Conservation (phyloP, 1,140 invertebrate species). For the Ceratitis capitata region DNA sequence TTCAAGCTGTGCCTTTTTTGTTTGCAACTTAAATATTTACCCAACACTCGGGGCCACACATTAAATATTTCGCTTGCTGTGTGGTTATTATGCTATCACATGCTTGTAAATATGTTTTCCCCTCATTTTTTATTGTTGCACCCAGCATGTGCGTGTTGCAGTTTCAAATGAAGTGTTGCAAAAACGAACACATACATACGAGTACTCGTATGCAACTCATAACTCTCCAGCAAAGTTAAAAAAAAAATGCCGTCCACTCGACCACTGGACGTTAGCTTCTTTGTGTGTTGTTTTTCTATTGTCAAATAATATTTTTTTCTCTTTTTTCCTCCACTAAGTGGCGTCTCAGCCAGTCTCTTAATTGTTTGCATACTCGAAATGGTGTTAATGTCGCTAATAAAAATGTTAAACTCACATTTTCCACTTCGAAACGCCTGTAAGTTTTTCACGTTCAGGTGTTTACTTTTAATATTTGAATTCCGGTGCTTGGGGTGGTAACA, state of each 20-base stretch:
- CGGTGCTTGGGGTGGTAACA: not conserved
- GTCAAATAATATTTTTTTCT: not conserved
- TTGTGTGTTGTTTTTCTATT: not conserved
- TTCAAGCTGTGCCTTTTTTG: not conserved
- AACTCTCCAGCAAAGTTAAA: not conserved
- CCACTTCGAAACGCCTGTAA: not conserved
- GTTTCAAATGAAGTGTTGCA: not conserved
- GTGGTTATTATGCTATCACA: not conserved
- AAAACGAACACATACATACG: not conserved
- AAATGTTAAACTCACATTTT: constrained; percentile 21
- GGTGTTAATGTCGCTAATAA: constrained; percentile 26
- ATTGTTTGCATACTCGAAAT: constrained; percentile 18
- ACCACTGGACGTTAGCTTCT: not conserved
- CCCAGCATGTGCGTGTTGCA: not conserved
- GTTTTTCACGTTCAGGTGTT: not conserved
- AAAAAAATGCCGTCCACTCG: not conserved
- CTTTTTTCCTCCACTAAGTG: not conserved
- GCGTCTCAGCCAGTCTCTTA: not conserved
- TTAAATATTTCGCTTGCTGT: not conserved
- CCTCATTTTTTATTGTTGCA: not conserved
- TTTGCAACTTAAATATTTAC: constrained; percentile 12
- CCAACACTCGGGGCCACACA: constrained; percentile 14
- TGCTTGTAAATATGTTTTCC: too few relatives aligned
- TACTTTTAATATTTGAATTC: not conserved
- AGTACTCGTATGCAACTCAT: not conserved